A percentile compares a stretch with the other conserved stretches of the same genome.
Conservation (phyloP, 2,113 vertebrate genomes). For the Dicentrarchus labrax region DNA sequence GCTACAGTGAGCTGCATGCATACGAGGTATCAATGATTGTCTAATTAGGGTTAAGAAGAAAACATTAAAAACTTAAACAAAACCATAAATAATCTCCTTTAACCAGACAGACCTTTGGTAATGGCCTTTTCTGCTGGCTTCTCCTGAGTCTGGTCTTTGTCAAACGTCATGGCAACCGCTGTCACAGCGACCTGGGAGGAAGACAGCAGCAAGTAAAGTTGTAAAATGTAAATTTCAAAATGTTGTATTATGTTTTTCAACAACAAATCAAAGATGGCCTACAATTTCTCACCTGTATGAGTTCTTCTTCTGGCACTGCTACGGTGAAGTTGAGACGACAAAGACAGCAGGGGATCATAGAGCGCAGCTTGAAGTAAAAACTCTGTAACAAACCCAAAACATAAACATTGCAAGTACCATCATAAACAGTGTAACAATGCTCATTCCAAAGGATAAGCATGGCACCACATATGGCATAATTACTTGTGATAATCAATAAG, state of each 20-base stretch:
- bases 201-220: not conserved
- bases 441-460: not conserved
- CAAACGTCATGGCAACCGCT: constrained; percentile 96
- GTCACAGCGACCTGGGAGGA: constrained; percentile 93
- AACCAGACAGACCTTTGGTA: constrained; percentile 88
- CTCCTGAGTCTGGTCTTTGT: constrained; percentile 92
- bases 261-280: not conserved
- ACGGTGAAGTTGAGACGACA: constrained; percentile 98
- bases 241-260: not conserved
- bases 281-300: constrained; percentile 89
- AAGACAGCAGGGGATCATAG: constrained; percentile 97
- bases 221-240: not conserved
- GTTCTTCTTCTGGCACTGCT: constrained; percentile 96
- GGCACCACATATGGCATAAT: not conserved
- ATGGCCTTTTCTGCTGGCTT: constrained; percentile 86
- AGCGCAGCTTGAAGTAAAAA: constrained; percentile 97
- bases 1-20: not conserved
- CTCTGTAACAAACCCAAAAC: constrained; percentile 85
- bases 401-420: not conserved
- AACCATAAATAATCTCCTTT: not conserved
- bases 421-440: not conserved
- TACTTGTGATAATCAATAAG: not conserved
- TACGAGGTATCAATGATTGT: not conserved
- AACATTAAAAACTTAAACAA: not conserved
- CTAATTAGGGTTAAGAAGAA: not conserved